These are phyloP conservation scores for Malthinus flaveolus DNA, from an alignment of 2,888 invertebrate species.

Conservation along the genomic window DNA sequence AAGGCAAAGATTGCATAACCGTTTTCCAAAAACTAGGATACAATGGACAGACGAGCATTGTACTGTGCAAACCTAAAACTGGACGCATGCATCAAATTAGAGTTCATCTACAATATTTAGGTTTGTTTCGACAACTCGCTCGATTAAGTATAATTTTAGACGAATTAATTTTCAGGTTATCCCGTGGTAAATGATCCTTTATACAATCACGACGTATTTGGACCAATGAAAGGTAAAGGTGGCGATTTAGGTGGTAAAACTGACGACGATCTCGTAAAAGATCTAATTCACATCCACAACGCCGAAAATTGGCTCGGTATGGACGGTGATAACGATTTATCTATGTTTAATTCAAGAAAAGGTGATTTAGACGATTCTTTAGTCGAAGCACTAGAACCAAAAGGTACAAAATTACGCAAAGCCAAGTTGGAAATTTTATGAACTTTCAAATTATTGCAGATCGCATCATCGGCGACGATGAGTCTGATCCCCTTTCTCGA, in stretches of 20 bases:
- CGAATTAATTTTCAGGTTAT: constrained; percentile 66
- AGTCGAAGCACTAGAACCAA: constrained; percentile 49
- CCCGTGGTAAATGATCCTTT: constrained; percentile 97
- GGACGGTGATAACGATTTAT: constrained; percentile 84
- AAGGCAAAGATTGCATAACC: constrained; percentile 92
- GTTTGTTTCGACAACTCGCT: constrained; percentile 55
- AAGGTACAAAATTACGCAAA: constrained; percentile 41
- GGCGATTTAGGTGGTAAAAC: constrained; percentile 87
- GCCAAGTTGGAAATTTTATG: too few species aligned
- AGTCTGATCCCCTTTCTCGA: constrained; percentile 66
- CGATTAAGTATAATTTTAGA: constrained; percentile 27
- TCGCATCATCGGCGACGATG: constrained; percentile 62
- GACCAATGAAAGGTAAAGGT: constrained; percentile 87
- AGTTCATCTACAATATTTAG: constrained; percentile 96
- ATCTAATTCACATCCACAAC: constrained; percentile 90
- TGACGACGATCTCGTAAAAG: constrained; percentile 85
- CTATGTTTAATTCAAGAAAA: constrained; percentile 75
- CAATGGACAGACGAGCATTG: constrained; percentile 89
- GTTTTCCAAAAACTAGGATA: constrained; percentile 87
- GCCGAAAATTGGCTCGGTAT: constrained; percentile 93
- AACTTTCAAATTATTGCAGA: constrained; percentile 38
- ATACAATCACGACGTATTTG: constrained; percentile 96
- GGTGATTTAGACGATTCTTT: constrained; percentile 66
- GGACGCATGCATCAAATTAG: constrained; percentile 99
- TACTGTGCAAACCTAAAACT: constrained; percentile 91